Evolutionary conservation across 2,797 vertebrate genomes (phyloP), one percentile per base, ranked within the genome.

Genomic region (Myotis planiceps): DNA sequence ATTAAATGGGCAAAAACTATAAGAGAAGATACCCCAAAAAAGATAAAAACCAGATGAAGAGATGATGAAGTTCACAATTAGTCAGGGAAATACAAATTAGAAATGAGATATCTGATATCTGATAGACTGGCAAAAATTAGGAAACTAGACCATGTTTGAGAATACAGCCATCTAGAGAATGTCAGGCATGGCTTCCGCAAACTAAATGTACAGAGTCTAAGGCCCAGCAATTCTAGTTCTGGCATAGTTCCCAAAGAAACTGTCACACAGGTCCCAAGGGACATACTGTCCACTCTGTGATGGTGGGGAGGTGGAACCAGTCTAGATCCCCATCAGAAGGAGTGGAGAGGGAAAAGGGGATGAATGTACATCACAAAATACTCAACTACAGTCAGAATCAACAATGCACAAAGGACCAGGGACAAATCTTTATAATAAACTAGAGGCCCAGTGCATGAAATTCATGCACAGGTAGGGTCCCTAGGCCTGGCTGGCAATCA

Each of bases 1-100:
- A 72, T 47, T 94, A 93, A 75, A 55, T 68, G 18, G 58, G 13
- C 51, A 95, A 82, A 92, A n/a, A 88, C 25, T 68, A 49, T 25
- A 88, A 2, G 60, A 95, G 27, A 86, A 7, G 10, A 92, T 14
- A 92, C 4, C 9, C 15, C 2, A 6, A 82, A 88, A 51, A 58
- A 51, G 42, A 58, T 37, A 68, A 92, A 25, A 88, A 76, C 8
- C 47, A 71, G 80, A 71, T 66, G 23, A 75, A 86, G 45, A 88
- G 14, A 79, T 7, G 19, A 60, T 10, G 16, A 86, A 23, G 51
- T 80, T 80, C n/a, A 49, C n/a, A 87, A 65, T 53, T 19, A 94
- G 49, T 32, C n/a, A 75, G 72, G n/a, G 53, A 82, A 82, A 84
- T 13, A 75, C 0, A 92, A 55, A 83, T 32, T n/a, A 66, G 82